Evolutionary conservation across 1,140 invertebrate genomes (phyloP), one percentile per base, ranked within the genome.

Genomic region (Drosophila teissieri): DNA sequence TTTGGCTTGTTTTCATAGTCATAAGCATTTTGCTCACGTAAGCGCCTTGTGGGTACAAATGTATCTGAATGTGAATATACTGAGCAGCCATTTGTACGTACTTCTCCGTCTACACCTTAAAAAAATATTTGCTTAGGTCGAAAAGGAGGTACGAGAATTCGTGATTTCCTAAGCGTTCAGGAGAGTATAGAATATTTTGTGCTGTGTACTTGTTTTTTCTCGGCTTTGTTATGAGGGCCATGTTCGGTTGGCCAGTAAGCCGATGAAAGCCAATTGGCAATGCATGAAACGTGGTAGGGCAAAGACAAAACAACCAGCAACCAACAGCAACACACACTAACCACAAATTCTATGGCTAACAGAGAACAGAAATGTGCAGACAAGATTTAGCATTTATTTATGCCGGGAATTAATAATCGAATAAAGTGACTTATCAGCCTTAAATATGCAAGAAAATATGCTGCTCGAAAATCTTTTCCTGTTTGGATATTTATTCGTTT

Each of bases 231-330:
- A 58, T 48, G 73, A 49, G 73, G 61, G 74, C 51, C 73, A 46
- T 65, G 58, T 63, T 46, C 55, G 39, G 11, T 55, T n/a, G 34
- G 3, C 39, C 36, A 40, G 27, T 75, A 80, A 76, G 67, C 61
- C 68, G 73, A 57, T 67, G 52, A 82, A 82, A 82, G 67, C 75
- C 78, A 80, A 77, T 80, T 72, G 85, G 48, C 69, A 88, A 83
- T 82, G 76, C 78, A 63, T 44, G 48, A 49, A 83, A 68, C 78
- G 80, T 83, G 80, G 52, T 80, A 60, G 51, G 52, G 12, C 17
- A 37, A 56, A 63, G 49, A 17, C n/a, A 39, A 51, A 39, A 53
- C 15, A 75, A 24, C 36, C 6, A 39, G 46, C 15, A 75, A 24
- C 36, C 6, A 42, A 64, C 31, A 42, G 7, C 10, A 42, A 64